Percentiles rank a stretch among this genome's conserved stretches.
phyloP scores from a whole-genome alignment of 2,797 vertebrate genomes.

The Cygnus olor region DNA sequence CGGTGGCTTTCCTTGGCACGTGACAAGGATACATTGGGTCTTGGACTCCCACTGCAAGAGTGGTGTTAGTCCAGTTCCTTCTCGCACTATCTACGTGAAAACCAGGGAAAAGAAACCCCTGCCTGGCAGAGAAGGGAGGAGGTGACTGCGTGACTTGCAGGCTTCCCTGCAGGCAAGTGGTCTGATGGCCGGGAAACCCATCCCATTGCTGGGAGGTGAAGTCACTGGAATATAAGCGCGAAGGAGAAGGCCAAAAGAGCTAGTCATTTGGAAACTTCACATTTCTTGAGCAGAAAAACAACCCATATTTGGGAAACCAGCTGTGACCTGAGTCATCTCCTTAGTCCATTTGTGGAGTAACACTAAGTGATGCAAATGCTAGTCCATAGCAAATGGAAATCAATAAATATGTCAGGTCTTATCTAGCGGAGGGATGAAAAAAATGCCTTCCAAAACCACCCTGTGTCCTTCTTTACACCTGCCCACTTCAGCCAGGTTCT shows the following conservation, averaged over 20 bases:
- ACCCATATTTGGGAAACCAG: constrained; percentile 35
- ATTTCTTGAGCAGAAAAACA: neutral
- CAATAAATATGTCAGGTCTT: constrained; percentile 41
- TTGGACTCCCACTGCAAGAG: neutral
- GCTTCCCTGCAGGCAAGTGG: neutral
- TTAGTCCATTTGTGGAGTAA: constrained; percentile 32
- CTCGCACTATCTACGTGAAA: neutral
- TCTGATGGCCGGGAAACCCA: neutral
- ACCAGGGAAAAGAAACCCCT: neutral
- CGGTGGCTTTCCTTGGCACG: neutral
- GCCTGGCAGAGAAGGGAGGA: neutral
- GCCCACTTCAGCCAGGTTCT: neutral
- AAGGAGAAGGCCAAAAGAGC: constrained; percentile 9
- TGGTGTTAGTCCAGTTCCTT: neutral
- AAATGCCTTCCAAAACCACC: constrained; percentile 11
- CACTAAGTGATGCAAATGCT: constrained; percentile 31
- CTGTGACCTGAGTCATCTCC: constrained; percentile 58
- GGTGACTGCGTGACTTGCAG: neutral
- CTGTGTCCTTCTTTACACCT: constrained; percentile 26
- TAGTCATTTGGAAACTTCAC: neutral
- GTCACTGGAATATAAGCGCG: neutral
- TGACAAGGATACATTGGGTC: neutral
- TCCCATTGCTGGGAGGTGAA: constrained; percentile 40
- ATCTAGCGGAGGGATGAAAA: neutral
- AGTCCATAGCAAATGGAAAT: constrained; percentile 40